Conservation (phyloP, 92 coral and sea anemone genomes). For the Porites evermanni region DNA sequence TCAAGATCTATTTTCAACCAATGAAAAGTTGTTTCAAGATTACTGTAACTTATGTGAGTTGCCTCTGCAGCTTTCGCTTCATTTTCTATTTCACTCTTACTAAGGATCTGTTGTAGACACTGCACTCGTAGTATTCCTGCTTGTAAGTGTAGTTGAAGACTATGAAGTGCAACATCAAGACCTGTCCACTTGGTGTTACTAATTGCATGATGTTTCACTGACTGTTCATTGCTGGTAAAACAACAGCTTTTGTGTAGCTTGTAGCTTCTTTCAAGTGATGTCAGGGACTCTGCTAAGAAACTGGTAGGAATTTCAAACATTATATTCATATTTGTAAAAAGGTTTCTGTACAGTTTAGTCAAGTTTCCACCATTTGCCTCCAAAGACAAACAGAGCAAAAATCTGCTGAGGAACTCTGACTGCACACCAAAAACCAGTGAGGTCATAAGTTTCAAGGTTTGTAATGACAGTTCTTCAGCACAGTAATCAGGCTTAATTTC, state of each 20-base stretch:
- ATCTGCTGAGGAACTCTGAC: constrained; percentile 83
- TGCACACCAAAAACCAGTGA: constrained; percentile 67
- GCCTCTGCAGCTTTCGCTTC: constrained; percentile 9
- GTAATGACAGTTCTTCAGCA: constrained; percentile 56
- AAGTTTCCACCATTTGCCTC: constrained; percentile 43
- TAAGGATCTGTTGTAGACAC: constrained; percentile 49
- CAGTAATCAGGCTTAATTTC: background rate
- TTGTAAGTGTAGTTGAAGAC: constrained; percentile 86
- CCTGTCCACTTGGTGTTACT: constrained; percentile 45
- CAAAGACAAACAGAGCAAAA: constrained; percentile 63
- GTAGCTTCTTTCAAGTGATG: constrained; percentile 69
- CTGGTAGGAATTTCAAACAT: constrained; percentile 59
- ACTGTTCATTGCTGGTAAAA: constrained; percentile 29
- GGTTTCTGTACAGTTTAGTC: constrained; percentile 10
- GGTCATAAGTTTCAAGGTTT: constrained; percentile 60
- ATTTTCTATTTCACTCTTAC: constrained; percentile 44
- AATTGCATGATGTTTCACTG: constrained; percentile 7
- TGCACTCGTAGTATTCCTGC: constrained; percentile 73
- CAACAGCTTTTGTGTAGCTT: constrained; percentile 67
- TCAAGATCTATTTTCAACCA: constrained; percentile 75
- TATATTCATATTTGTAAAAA: constrained; percentile 24
- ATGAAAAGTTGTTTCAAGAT: constrained; percentile 48
- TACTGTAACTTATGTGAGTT: background rate
- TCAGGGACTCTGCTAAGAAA: constrained; percentile 27
- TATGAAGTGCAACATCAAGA: constrained; percentile 76